These are phyloP conservation scores for Cephalopterus ornatus DNA, from an alignment of 2,113 vertebrate species.

Conservation along the genomic window DNA sequence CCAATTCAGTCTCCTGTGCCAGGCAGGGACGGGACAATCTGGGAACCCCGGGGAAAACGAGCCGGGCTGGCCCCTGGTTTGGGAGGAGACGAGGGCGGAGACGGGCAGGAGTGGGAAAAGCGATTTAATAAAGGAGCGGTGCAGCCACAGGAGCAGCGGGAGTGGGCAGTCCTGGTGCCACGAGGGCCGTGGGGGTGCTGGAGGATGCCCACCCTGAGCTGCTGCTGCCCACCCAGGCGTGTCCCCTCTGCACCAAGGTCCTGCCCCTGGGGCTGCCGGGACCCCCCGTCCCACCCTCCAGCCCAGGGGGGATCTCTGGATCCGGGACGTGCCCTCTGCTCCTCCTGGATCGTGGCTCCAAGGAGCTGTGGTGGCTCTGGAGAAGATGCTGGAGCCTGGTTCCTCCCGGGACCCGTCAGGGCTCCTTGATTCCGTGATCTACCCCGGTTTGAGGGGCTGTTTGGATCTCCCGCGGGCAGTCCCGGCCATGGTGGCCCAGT, in stretches of 20 bases:
- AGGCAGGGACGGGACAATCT: background rate
- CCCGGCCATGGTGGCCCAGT: background rate
- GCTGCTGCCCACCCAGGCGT: background rate
- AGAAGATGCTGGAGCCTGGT: background rate
- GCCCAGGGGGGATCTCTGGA: background rate
- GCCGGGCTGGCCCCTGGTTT: background rate
- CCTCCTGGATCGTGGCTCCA: background rate
- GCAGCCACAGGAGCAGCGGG: background rate
- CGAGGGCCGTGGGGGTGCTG: background rate
- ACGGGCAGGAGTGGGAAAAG: background rate
- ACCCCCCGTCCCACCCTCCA: background rate
- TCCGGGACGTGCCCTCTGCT: background rate
- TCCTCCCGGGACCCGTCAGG: background rate
- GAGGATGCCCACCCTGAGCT: background rate
- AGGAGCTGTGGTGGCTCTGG: background rate
- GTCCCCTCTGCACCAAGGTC: background rate
- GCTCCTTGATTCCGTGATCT: background rate
- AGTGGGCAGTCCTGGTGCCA: background rate
- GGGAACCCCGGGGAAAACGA: background rate
- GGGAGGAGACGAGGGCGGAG: background rate
- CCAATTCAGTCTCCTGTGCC: accelerated
- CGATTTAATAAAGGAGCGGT: background rate
- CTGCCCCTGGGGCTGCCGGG: too few relatives aligned
- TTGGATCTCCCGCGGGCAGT: background rate
- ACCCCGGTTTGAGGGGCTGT: accelerated